Evolutionary conservation across 2,113 vertebrate species (phyloP).

Genomic region (Nymphicus hollandicus): DNA sequence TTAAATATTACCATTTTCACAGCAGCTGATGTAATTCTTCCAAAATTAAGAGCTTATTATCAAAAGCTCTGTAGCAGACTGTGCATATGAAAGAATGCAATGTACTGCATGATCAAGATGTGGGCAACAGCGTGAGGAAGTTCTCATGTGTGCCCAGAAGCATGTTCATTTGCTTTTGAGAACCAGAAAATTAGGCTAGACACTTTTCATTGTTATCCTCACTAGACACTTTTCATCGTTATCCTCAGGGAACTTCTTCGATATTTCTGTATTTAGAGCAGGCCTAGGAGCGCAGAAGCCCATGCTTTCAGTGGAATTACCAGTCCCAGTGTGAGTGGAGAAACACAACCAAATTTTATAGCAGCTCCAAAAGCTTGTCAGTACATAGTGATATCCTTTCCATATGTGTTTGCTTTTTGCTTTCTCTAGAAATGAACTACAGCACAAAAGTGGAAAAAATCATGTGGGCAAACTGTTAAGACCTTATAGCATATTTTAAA

Average conservation of each 20-base stretch:
- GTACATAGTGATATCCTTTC: background rate
- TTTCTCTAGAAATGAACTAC: conserved; percentile 43
- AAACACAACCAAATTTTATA: background rate
- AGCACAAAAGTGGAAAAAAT: conserved; percentile 36
- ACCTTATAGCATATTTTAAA: conserved; percentile 54
- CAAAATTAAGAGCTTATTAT: background rate
- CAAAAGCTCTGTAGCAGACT: background rate
- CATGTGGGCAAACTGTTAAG: conserved; percentile 38
- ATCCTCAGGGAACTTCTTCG: background rate
- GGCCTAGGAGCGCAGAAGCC: background rate
- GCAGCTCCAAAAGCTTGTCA: background rate
- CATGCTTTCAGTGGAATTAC: background rate
- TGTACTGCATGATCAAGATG: background rate
- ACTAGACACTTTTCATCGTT: background rate
- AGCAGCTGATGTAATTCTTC: background rate
- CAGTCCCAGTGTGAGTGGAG: background rate
- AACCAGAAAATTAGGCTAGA: background rate
- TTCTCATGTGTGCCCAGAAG: background rate
- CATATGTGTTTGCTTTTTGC: background rate
- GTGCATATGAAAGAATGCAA: background rate
- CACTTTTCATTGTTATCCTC: background rate
- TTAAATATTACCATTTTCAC: background rate
- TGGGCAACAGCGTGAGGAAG: background rate
- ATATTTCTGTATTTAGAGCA: rapidly evolving
- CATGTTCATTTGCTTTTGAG: background rate